A percentile compares a stretch with the other conserved stretches of the same genome.
phyloP scores from a whole-genome alignment of 2,888 invertebrate genomes.

The Tipula helvola region DNA sequence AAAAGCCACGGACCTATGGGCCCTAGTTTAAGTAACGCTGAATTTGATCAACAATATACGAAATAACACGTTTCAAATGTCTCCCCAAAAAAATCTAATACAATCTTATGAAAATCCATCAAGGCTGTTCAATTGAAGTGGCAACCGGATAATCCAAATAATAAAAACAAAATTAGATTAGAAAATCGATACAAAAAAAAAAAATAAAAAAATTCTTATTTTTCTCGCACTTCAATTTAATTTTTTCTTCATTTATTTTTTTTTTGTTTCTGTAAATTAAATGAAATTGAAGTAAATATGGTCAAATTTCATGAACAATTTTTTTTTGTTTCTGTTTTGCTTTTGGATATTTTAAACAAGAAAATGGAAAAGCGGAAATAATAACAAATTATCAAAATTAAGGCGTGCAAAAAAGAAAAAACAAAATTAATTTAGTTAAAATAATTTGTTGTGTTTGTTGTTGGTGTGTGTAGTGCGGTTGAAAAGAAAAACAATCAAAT shows the following conservation, averaged over 20 bases:
- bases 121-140: not conserved
- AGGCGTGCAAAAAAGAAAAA: not conserved
- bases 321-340: not conserved
- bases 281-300: constrained; percentile 4
- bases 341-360: not conserved
- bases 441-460: not conserved
- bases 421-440: not conserved
- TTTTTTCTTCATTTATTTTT: not conserved
- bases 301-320: not conserved
- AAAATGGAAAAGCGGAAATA: not conserved
- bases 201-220: not conserved
- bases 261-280: not conserved
- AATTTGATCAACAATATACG: no score
- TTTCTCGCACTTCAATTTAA: not conserved
- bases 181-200: not conserved
- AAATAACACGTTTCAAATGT: not conserved
- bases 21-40: no score
- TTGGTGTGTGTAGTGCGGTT: not conserved
- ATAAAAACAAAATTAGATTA: not conserved
- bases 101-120: not conserved
- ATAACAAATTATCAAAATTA: not conserved
- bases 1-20: no score
- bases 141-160: constrained; percentile 4
- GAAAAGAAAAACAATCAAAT: not conserved
- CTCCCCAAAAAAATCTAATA: not conserved